Conservation (phyloP, 35 echinoderm and acorn worm genomes). For the Chiridota heheva region DNA sequence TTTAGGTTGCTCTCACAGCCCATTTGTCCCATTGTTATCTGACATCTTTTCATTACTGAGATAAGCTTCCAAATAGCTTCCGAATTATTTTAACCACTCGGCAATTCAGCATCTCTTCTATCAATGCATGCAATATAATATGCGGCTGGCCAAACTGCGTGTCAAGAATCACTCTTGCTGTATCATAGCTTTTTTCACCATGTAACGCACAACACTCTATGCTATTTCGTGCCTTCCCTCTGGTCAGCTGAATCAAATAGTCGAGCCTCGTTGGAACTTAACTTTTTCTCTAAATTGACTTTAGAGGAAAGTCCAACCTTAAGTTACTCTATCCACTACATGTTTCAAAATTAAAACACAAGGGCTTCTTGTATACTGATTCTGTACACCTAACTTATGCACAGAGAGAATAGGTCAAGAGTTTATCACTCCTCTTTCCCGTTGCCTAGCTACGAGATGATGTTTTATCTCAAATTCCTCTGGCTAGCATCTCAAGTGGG, state of each 20-base stretch:
- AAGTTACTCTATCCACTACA: no score
- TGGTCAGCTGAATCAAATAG: slow-evolving; percentile 14
- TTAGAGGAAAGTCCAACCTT: no score
- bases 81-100: slow-evolving; percentile 3
- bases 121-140: slow-evolving; percentile 44
- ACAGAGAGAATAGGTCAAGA: no score
- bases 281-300: no score
- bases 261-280: no score
- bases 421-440: no score
- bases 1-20: slow-evolving; percentile 12
- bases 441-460: no score
- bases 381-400: no score
- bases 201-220: slow-evolving; percentile 31
- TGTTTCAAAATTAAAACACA: no score
- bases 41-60: slow-evolving; percentile 28
- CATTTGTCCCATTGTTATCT: slow-evolving; percentile 12
- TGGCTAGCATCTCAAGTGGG: no score
- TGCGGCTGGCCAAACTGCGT: slow-evolving; percentile 38
- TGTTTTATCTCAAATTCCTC: no score
- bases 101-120: slow-evolving; percentile 33
- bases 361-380: no score
- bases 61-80: slow-evolving; percentile 23
- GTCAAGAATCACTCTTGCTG: slow-evolving; percentile 21
- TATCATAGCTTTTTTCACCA: slow-evolving; percentile 6
- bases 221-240: slow-evolving; percentile 30